A percentile compares a stretch with the other conserved stretches of the same genome.
Conservation (phyloP, 2,113 vertebrate genomes). For the Heteronetta atricapilla region DNA sequence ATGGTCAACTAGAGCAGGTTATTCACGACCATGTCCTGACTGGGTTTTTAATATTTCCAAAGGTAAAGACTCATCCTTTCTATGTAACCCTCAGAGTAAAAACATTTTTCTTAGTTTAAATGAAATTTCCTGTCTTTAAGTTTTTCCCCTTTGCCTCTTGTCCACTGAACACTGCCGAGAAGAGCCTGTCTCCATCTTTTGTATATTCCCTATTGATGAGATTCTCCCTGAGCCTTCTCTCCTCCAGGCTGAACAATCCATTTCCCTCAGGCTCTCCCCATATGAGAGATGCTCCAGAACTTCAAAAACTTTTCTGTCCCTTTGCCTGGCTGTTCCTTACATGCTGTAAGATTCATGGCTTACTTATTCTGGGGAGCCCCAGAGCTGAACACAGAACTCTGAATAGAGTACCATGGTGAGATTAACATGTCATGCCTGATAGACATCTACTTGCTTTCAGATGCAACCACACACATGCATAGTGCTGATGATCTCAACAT, state of each 20-base stretch:
- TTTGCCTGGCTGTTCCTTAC: neutral
- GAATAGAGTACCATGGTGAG: neutral
- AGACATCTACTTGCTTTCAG: neutral
- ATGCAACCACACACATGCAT: neutral
- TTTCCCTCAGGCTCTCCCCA: rapidly evolving
- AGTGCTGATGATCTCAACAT: neutral
- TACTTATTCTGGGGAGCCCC: neutral
- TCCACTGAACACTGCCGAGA: neutral
- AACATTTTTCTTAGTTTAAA: neutral
- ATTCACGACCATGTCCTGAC: neutral
- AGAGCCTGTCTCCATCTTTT: neutral
- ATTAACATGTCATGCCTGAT: neutral
- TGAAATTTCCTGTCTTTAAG: neutral
- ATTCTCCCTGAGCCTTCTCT: neutral
- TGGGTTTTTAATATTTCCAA: neutral
- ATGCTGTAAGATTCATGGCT: neutral
- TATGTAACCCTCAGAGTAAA: neutral
- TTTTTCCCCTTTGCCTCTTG: neutral
- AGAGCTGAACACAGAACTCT: neutral
- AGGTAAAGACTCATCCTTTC: neutral
- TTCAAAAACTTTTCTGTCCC: neutral
- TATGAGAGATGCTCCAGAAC: neutral
- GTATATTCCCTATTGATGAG: rapidly evolving
- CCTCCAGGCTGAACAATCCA: neutral
- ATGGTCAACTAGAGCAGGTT: neutral